Evolutionary conservation across 2,797 vertebrate species (phyloP), one percentile per base, ranked within the genome.

Genomic region (Platalea minor): DNA sequence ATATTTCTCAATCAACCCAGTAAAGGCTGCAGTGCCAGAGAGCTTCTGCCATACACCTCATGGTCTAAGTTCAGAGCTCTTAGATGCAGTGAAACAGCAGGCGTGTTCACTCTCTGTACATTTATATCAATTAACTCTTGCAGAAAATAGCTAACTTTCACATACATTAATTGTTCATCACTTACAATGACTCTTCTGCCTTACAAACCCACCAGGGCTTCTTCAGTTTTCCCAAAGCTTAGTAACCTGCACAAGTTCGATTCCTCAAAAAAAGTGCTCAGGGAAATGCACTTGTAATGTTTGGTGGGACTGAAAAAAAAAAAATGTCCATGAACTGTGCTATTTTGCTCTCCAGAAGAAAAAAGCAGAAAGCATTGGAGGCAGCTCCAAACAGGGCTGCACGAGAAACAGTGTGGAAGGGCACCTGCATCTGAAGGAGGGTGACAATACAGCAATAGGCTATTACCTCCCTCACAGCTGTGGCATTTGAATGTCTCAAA

Each of bases 61-160:
- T 5, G 14, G 57, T 72, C 75, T 39, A n/a, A 51, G 24, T 56
- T 69, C 81, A 65, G 73, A 81, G 73, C 75, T 80, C 61, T 80
- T 35, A 17, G 68, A 70, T 0, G 17, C 77, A 74, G 88, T 0
- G 29, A 73, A 88, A 63, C 85, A 91, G 83, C 77, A 85, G 76
- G 51, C 8, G 0, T 1, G 2, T 79, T 87, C 59, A 13, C n/a
- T 85, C 93, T 92, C 54, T 7, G 76, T 57, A 35, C 41, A 84
- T 93, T 89, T 96, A 43, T 80, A 76, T 60, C 88, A 93, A 93
- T 97, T 97, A 98, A 50, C 85, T 88, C 88, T 88, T 85, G 65
- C 13, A 69, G 87, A 88, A 97, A 96, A 94, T 37, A 56, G 76
- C 89, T 37, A 73, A 69, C 35, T 24, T 26, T n/a, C 68, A 59